Evolutionary conservation across 1,140 invertebrate genomes (phyloP), one percentile per base, ranked within the genome.

Genomic region (Cephus cinctus): DNA sequence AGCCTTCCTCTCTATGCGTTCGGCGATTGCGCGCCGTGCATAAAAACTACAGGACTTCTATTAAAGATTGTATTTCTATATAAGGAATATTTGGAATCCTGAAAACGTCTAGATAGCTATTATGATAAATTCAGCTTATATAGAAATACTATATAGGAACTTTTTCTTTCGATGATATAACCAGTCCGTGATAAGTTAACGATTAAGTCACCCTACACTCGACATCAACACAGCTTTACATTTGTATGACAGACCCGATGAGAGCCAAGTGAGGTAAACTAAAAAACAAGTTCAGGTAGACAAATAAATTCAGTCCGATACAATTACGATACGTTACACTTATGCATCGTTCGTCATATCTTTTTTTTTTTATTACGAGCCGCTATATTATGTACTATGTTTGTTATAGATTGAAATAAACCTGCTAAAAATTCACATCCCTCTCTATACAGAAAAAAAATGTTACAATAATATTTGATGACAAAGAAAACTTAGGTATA

Each of bases 401-500:
- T 63, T 61, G 54, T 63, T 63, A 59, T 57, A 59, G 31, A 54
- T 59, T 53, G 46, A 57, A 57, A 53, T 53, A 55, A 57, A 48
- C 27, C 50, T 52, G 50, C 56, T 56, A 58, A 64, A 63, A 54
- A 59, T 57, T 65, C 56, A 59, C 52, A 47, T 34, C 46, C 50
- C 44, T 30, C 35, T 49, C 58, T 57, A 27, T n/a, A 47, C 5
- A 31, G 20, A 5, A 18, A 46, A 23, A 53, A 57, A 54, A 58
- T 58, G 58, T 65, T 69, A 67, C 44, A 27, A 54, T 57, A 47
- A 45, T 69, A 53, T 63, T 65, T 57, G 54, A 61, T n/a, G n/a
- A n/a, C n/a, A n/a, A n/a, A n/a, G n/a, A n/a, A n/a, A 64, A 43
- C 59, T 67, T 73, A 65, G 61, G 53, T 64, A 69, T 67, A 65